phyloP scores from a whole-genome alignment of 2,797 vertebrate genomes.

The Notolepis coatsorum region DNA sequence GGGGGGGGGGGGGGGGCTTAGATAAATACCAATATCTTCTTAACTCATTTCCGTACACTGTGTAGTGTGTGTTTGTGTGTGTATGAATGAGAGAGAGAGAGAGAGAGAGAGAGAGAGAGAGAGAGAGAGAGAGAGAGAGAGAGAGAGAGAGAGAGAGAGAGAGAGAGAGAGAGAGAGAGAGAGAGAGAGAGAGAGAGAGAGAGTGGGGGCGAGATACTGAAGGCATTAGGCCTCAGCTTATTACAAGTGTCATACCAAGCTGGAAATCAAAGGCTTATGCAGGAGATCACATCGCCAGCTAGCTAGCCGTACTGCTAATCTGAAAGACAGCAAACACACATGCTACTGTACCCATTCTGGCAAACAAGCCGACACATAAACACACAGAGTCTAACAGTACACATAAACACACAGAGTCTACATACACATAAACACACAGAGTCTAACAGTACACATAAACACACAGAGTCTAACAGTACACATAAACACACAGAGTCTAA shows the following conservation, averaged over 20 bases:
- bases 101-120: too few species aligned
- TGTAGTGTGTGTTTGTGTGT: constrained; percentile 14
- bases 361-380: too few species aligned
- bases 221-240: not conserved
- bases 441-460: too few species aligned
- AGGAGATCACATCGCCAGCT: not conserved
- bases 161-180: too few species aligned
- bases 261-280: constrained; percentile 4
- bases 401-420: too few species aligned
- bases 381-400: too few species aligned
- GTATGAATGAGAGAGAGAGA: too few species aligned
- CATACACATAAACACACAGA: too few species aligned
- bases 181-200: not conserved
- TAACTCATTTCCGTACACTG: constrained; percentile 33
- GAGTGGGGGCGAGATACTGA: not conserved
- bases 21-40: constrained; percentile 37
- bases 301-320: not conserved
- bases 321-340: too few species aligned
- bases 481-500: too few species aligned
- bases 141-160: not conserved
- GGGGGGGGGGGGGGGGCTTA: constrained; percentile 18
- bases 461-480: too few species aligned
- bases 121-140: not conserved
- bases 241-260: constrained; percentile 11
- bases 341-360: too few species aligned